phyloP scores from a whole-genome alignment of 2,888 invertebrate species.

The Trachelus tabidus region DNA sequence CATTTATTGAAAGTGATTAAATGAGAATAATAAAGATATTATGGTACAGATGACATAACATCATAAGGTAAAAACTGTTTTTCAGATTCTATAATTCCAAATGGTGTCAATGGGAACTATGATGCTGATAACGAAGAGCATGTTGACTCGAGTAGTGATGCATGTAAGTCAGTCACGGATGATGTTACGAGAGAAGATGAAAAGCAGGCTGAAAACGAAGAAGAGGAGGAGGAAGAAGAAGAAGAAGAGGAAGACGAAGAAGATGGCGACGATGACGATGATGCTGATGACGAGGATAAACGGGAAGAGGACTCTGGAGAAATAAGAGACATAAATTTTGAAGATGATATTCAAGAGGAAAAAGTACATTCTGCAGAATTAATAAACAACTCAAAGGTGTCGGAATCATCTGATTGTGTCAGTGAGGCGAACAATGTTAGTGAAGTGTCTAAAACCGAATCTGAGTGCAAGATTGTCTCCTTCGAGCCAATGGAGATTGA shows the following conservation, averaged over 20 bases:
- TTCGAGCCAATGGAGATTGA: slow-evolving; percentile 58
- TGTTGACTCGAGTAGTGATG: slow-evolving; percentile 32
- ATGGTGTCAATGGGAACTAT: slow-evolving; percentile 65
- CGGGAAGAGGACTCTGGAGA: slow-evolving; percentile 28
- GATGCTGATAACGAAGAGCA: slow-evolving; percentile 50
- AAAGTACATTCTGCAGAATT: slow-evolving; percentile 16
- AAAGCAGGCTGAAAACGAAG: slow-evolving; percentile 34
- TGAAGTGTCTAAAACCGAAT: slow-evolving; percentile 61
- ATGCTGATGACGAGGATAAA: slow-evolving; percentile 36
- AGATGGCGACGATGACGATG: slow-evolving; percentile 29
- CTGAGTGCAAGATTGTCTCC: slow-evolving; percentile 46
- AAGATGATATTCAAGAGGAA: slow-evolving; percentile 27
- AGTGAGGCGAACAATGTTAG: slow-evolving; percentile 69
- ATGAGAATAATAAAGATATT: too few species aligned
- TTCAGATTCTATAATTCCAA: slow-evolving; percentile 62
- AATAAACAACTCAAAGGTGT: slow-evolving; percentile 34
- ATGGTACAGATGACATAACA: too few species aligned
- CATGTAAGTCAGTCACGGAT: slow-evolving; percentile 12
- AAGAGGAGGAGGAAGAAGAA: slow-evolving; percentile 41
- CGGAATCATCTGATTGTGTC: slow-evolving; percentile 54
- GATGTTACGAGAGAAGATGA: slow-evolving; percentile 34
- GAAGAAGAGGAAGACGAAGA: slow-evolving; percentile 35
- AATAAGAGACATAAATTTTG: slow-evolving; percentile 27
- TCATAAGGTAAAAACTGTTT: slow-evolving; percentile 18
- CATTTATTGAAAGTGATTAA: too few species aligned